Conservation (phyloP, 2,797 vertebrate species). For the Brachyrhaphis roseni region DNA sequence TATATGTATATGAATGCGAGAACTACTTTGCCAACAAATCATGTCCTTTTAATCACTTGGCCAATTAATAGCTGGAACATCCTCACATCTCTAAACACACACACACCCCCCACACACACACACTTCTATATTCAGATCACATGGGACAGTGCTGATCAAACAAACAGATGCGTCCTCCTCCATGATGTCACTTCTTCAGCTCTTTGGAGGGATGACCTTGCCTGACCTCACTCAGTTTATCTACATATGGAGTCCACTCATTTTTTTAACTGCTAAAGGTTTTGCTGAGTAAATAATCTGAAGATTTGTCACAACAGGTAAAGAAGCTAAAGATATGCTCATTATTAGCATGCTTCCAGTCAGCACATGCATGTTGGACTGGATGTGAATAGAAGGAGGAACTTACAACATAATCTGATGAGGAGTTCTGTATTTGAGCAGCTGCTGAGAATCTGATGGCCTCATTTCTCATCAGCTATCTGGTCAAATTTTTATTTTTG, state of each 20-base stretch:
- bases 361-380: neutral
- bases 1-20: conserved; percentile 2
- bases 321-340: neutral
- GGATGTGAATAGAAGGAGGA: neutral
- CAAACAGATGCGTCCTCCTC: conserved; percentile 62
- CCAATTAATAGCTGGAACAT: conserved; percentile 51
- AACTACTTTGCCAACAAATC: conserved; percentile 32
- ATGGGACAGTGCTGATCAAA: conserved; percentile 66
- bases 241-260: neutral
- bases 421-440: neutral
- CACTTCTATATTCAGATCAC: conserved; percentile 37
- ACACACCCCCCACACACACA: neutral
- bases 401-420: neutral
- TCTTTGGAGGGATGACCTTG: conserved; percentile 40
- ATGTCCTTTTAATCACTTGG: conserved; percentile 34
- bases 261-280: neutral
- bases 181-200: conserved; percentile 63
- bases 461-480: neutral
- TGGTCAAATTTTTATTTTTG: neutral
- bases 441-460: neutral
- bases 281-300: neutral
- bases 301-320: neutral
- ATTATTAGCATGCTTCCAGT: neutral
- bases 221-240: conserved; percentile 38
- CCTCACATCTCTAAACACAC: conserved; percentile 7